Evolutionary conservation across 2,888 invertebrate species (phyloP), one percentile per base, ranked within the genome.

Genomic region (Synergus japonicus): DNA sequence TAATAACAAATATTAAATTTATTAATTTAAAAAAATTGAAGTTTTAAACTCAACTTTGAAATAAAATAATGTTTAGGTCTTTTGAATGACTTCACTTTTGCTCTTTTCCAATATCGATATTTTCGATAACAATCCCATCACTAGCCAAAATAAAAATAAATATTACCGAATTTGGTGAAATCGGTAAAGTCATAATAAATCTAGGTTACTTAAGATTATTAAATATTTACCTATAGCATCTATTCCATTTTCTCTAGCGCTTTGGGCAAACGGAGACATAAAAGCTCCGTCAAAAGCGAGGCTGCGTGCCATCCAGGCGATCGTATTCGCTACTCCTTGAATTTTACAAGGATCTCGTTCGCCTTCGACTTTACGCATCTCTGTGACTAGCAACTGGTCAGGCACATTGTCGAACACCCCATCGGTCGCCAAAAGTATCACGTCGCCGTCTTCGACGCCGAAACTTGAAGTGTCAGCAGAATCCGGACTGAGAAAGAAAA

Each of bases 361-460:
- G 10, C 96, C 96, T 90, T 96, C 95, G 79, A 95, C 93, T 93
- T 96, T 95, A 86, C 95, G 93, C 93, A 99, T 94, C 93, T 98
- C 97, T 76, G 96, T 96, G 86, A 98, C 94, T 89, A 99, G 95
- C 91, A 98, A 94, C 85, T 96, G 96, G 89, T 98, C 98, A 82
- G 98, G 98, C 88, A 99, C 96, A 93, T 99, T 99, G 93, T 99
- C 99, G 93, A 99, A 99, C 79, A 99, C 97, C 78, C 99, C 99
- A 93, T 99, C 99, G 0, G 99, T 99, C 41, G 98, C 99, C 78
- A 99, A 95, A 60, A 99, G 94, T 89, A 99, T 97, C 77, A 97
- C 97, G 93, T 99, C 99, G 76, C 98, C 98, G 90, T 98, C 97
- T 92, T 97, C 96, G 7, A 97, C 97, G 3, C 95, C 95, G 92